Conservation (phyloP, 2,888 invertebrate species). For the Synanthedon formicaeformis region DNA sequence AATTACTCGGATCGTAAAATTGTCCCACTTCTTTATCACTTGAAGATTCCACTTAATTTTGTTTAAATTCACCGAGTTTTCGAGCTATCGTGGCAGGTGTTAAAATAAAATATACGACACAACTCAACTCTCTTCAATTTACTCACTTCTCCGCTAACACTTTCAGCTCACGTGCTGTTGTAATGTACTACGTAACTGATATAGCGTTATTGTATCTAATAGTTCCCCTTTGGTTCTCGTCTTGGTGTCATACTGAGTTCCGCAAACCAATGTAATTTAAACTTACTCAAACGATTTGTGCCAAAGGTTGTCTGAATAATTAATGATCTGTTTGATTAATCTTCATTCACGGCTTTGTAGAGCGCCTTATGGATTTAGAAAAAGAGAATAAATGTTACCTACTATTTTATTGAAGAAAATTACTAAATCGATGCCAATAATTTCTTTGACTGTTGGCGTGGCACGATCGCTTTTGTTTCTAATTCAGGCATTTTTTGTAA, state of each 20-base stretch:
- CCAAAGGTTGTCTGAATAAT: neutral
- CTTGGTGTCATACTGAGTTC: neutral
- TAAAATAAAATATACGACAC: constrained; percentile 30
- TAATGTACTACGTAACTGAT: constrained; percentile 36
- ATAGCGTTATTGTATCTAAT: constrained; percentile 9
- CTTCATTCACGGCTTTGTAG: neutral
- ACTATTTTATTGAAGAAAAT: too few species aligned
- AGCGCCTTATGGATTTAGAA: neutral
- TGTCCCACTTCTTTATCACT: constrained; percentile 25
- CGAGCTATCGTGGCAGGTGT: constrained; percentile 28
- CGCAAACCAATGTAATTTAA: neutral
- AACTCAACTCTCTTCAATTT: constrained; percentile 34
- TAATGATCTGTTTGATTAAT: neutral
- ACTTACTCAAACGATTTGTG: neutral
- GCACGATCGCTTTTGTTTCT: too few species aligned
- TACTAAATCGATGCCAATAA: too few species aligned
- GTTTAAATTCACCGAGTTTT: constrained; percentile 25
- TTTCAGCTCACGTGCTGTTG: constrained; percentile 40
- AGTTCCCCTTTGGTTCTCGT: neutral
- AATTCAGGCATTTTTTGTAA: too few species aligned
- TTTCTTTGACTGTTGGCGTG: too few species aligned
- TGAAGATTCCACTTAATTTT: constrained; percentile 37
- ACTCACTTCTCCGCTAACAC: constrained; percentile 24
- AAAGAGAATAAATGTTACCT: too few species aligned
- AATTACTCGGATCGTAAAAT: constrained; percentile 33